Conservation (phyloP, 2,797 vertebrate species). For the Pseudomugil tenellus region DNA sequence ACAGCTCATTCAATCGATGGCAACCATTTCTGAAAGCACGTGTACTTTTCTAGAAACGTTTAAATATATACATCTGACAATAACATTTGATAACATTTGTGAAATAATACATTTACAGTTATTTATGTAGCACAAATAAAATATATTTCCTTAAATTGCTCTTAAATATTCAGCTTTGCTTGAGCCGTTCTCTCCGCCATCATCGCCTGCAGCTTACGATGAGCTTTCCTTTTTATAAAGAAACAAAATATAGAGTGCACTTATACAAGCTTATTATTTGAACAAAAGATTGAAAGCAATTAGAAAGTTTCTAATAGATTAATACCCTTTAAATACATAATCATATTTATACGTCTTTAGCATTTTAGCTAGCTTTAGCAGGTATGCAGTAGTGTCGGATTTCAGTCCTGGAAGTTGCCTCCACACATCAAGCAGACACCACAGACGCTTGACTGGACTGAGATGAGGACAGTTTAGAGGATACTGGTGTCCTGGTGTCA, state of each 20-base stretch:
- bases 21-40: neutral
- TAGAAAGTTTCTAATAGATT: too few relatives aligned
- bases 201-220: neutral
- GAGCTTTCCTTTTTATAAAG: neutral
- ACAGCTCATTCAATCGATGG: neutral
- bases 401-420: too few relatives aligned
- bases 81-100: too few relatives aligned
- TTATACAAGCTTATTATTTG: neutral
- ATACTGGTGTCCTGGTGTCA: too few relatives aligned
- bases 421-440: too few relatives aligned
- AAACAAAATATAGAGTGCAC: neutral
- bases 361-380: too few relatives aligned
- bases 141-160: neutral
- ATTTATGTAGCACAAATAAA: neutral
- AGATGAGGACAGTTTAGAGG: too few relatives aligned
- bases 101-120: neutral
- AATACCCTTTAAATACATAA: too few relatives aligned
- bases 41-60: neutral
- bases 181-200: neutral
- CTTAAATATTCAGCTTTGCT: neutral
- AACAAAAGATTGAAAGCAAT: neutral
- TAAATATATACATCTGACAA: neutral
- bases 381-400: too few relatives aligned
- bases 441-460: too few relatives aligned
- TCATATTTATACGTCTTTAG: too few relatives aligned